These are phyloP conservation scores for Drosophila ficusphila DNA, from an alignment of 1,140 invertebrate species.

Conservation along the genomic window DNA sequence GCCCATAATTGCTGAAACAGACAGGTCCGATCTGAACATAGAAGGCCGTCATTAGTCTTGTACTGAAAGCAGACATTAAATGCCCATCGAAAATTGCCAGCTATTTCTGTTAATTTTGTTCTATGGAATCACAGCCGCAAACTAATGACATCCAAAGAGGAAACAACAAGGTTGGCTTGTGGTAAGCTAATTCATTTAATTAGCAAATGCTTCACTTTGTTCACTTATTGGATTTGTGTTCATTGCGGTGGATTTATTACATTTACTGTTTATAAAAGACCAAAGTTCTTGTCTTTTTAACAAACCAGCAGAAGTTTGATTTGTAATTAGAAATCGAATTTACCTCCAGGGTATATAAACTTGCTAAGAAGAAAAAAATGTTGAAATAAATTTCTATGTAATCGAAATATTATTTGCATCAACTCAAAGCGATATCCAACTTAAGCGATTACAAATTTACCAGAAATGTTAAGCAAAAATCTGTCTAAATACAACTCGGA, in stretches of 20 bases:
- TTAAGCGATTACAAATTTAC: slow-evolving; percentile 3
- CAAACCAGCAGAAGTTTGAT: too few relatives aligned
- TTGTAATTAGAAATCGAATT: too few relatives aligned
- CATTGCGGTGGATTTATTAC: not conserved
- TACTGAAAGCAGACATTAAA: slow-evolving; percentile 38
- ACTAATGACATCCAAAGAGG: slow-evolving; percentile 28
- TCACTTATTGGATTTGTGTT: not conserved
- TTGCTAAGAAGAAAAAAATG: too few relatives aligned
- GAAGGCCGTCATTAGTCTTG: slow-evolving; percentile 42
- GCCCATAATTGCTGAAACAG: slow-evolving; percentile 20
- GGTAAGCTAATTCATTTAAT: slow-evolving; percentile 37
- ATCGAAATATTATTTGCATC: too few relatives aligned
- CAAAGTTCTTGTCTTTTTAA: too few relatives aligned
- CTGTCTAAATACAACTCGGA: slow-evolving; percentile 28
- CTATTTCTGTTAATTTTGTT: slow-evolving; percentile 32
- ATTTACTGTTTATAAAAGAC: too few relatives aligned
- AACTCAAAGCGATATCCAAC: not conserved
- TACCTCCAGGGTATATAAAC: too few relatives aligned
- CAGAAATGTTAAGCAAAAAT: slow-evolving; percentile 13
- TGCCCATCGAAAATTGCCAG: slow-evolving; percentile 39
- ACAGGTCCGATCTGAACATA: slow-evolving; percentile 22
- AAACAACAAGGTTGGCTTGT: slow-evolving; percentile 34
- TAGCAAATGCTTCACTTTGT: slow-evolving; percentile 26
- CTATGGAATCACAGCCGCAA: slow-evolving; percentile 24
- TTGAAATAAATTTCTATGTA: too few relatives aligned